Evolutionary conservation across 1,140 invertebrate genomes (phyloP).

Genomic region (Drosophila tsacasi): DNA sequence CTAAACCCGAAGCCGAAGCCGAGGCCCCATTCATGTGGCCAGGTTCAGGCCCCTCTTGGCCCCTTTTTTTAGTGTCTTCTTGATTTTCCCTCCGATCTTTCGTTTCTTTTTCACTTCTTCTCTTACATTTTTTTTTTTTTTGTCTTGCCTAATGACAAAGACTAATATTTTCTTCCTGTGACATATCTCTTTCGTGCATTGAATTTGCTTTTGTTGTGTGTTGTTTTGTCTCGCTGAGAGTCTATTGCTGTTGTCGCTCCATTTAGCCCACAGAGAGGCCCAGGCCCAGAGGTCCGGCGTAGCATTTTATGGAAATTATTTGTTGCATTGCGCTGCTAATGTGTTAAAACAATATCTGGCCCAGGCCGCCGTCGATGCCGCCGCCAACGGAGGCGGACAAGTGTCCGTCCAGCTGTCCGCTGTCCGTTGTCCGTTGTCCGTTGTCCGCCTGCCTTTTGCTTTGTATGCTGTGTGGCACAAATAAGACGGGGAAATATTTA

Average conservation of each 20-base stretch:
- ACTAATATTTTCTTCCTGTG: constrained; percentile 85
- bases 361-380: constrained; percentile 8
- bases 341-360: constrained; percentile 84
- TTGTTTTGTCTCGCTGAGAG: constrained; percentile 44
- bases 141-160: constrained; percentile 84
- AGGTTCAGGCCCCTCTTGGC: constrained; percentile 1
- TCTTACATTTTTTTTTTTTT: constrained; percentile 42
- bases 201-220: constrained; percentile 63
- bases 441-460: constrained; percentile 44
- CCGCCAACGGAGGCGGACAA: constrained; percentile 25
- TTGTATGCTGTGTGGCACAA: constrained; percentile 70
- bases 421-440: constrained; percentile 45
- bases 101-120: constrained; percentile 22
- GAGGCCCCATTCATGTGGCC: constrained; percentile 39
- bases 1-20: not conserved
- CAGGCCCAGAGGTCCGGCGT: constrained; percentile 28
- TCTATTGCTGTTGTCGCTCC: constrained; percentile 57
- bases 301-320: constrained; percentile 84
- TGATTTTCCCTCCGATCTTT: constrained; percentile 13
- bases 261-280: constrained; percentile 45
- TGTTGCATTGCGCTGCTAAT: constrained; percentile 85
- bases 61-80: constrained; percentile 21
- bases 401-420: constrained; percentile 33
- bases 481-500: constrained; percentile 79
- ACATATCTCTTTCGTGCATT: constrained; percentile 80